Conservation (phyloP, 2,797 vertebrate species). For the Poeciliopsis infans region DNA sequence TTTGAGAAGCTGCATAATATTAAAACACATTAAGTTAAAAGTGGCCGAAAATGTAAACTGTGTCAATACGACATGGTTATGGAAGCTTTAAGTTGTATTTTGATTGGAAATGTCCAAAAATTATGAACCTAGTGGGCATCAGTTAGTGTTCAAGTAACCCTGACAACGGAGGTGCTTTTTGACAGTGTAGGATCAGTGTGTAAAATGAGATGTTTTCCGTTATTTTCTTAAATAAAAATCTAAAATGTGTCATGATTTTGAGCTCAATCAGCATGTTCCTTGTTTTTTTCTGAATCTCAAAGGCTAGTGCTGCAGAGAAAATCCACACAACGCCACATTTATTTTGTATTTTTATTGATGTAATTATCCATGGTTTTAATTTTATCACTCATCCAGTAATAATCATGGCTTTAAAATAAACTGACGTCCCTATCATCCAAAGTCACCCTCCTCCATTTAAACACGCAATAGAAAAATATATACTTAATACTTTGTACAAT, state of each 20-base stretch:
- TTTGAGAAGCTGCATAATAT: neutral
- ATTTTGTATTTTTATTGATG: conserved; percentile 96
- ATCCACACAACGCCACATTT: conserved; percentile 19
- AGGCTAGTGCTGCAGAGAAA: neutral
- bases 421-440: conserved; percentile 99
- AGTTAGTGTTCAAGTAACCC: neutral
- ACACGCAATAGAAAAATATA: conserved; percentile 99
- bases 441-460: conserved; percentile 99
- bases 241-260: neutral
- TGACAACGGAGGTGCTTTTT: neutral
- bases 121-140: neutral
- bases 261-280: neutral
- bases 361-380: conserved; percentile 98
- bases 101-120: neutral
- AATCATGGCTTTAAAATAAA: conserved; percentile 99
- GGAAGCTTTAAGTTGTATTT: neutral
- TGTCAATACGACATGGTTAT: neutral
- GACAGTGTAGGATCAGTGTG: neutral
- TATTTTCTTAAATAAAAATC: neutral
- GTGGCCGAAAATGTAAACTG: neutral
- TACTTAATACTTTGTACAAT: conserved; percentile 99
- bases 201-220: neutral
- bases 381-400: conserved; percentile 99
- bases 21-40: neutral
- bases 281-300: neutral